These are phyloP conservation scores for Meleagris gallopavo DNA, from an alignment of 2,113 vertebrate genomes.

Conservation along the genomic window DNA sequence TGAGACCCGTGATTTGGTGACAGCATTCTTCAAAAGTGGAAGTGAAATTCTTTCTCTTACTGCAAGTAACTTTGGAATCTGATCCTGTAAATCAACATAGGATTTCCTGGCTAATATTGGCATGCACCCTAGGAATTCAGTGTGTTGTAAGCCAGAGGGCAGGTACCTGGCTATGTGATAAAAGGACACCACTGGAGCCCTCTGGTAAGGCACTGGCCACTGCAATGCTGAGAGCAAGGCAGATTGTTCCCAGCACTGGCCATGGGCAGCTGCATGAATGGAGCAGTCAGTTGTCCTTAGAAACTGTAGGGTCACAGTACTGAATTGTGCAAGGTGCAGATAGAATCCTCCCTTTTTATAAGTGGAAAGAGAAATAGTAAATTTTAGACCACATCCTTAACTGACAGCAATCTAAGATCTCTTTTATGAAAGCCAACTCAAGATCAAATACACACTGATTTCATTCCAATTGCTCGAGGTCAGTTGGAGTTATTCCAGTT, in stretches of 20 bases:
- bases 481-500: constrained; percentile 55
- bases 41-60: background rate
- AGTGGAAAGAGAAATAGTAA: background rate
- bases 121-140: background rate
- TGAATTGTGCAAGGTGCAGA: background rate
- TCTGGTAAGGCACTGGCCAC: background rate
- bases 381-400: background rate
- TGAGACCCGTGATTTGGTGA: background rate
- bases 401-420: constrained; percentile 56
- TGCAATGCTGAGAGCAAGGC: background rate
- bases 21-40: background rate
- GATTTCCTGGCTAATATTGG: background rate
- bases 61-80: background rate
- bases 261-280: background rate
- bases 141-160: background rate
- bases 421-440: constrained; percentile 50
- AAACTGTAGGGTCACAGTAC: background rate
- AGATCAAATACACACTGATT: constrained; percentile 59
- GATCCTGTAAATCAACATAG: background rate
- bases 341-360: background rate
- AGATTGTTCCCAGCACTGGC: accelerated
- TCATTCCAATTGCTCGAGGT: constrained; percentile 54
- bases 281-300: background rate
- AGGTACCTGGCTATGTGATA: background rate
- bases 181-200: background rate